Conservation (phyloP, 2,888 invertebrate species). For the Protophormia terraenovae region DNA sequence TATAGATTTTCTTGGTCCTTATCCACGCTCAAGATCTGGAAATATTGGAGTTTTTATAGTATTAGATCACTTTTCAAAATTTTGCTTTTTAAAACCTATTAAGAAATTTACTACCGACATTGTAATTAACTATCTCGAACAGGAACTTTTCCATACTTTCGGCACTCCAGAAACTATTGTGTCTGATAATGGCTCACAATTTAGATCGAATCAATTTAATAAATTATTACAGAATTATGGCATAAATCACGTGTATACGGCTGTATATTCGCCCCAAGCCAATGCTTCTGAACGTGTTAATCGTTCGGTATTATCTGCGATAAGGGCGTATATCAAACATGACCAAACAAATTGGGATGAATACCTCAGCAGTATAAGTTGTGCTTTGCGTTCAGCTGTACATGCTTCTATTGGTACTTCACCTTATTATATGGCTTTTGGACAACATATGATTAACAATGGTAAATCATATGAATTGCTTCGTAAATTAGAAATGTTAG, state of each 20-base stretch:
- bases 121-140: conserved; percentile 31
- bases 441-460: conserved; percentile 23
- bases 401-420: conserved; percentile 33
- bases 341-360: conserved; percentile 39
- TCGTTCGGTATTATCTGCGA: conserved; percentile 45
- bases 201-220: conserved; percentile 49
- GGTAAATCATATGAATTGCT: conserved; percentile 12
- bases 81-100: conserved; percentile 46
- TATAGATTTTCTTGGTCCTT: conserved; percentile 56
- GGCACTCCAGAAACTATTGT: conserved; percentile 46
- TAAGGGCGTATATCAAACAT: conserved; percentile 33
- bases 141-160: conserved; percentile 53
- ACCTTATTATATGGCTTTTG: conserved; percentile 28
- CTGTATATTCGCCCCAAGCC: conserved; percentile 54
- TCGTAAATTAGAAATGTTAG: background rate
- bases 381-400: conserved; percentile 24
- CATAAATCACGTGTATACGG: conserved; percentile 51
- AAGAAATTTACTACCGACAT: conserved; percentile 53
- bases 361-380: conserved; percentile 36
- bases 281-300: conserved; percentile 62
- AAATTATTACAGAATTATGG: conserved; percentile 38
- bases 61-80: conserved; percentile 59
- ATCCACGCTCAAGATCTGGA: conserved; percentile 42
- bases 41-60: conserved; percentile 58
- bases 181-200: conserved; percentile 56